Evolutionary conservation across 2,797 vertebrate genomes (phyloP).

Genomic region (Argentina silus): DNA sequence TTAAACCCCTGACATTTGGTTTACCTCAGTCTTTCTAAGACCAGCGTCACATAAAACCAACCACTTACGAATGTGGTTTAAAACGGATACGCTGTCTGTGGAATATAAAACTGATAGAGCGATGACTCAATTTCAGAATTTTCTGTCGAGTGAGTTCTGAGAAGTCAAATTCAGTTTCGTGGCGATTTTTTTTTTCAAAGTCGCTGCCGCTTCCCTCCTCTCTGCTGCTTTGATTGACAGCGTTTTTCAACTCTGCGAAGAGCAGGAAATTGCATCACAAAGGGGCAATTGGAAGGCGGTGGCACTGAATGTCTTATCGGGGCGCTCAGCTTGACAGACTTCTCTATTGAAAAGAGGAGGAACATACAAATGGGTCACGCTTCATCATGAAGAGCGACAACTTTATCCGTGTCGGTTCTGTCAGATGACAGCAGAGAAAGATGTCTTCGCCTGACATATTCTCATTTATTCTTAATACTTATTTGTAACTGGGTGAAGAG

Average conservation of each 20-base stretch:
- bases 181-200: not conserved
- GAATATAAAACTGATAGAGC: not conserved
- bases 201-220: not conserved
- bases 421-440: conserved; percentile 60
- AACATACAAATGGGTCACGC: conserved; percentile 58
- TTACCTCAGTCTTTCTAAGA: not conserved
- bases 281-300: conserved; percentile 44
- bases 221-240: conserved; percentile 53
- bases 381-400: conserved; percentile 65
- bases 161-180: not conserved
- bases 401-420: conserved; percentile 64
- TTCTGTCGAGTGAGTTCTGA: conserved; percentile 26
- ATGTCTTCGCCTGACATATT: conserved; percentile 50
- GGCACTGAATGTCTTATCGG: conserved; percentile 51
- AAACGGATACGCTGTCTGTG: conserved; percentile 6
- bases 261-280: conserved; percentile 61
- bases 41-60: not conserved
- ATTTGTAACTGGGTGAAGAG: conserved; percentile 16
- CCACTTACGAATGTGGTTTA: not conserved
- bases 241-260: conserved; percentile 48
- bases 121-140: conserved; percentile 13
- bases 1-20: not conserved
- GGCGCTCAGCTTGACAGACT: conserved; percentile 9
- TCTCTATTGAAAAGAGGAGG: conserved; percentile 8
- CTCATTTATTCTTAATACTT: conserved; percentile 62